phyloP scores from a whole-genome alignment of 2,888 invertebrate genomes.

The Drosophila aldrichi region DNA sequence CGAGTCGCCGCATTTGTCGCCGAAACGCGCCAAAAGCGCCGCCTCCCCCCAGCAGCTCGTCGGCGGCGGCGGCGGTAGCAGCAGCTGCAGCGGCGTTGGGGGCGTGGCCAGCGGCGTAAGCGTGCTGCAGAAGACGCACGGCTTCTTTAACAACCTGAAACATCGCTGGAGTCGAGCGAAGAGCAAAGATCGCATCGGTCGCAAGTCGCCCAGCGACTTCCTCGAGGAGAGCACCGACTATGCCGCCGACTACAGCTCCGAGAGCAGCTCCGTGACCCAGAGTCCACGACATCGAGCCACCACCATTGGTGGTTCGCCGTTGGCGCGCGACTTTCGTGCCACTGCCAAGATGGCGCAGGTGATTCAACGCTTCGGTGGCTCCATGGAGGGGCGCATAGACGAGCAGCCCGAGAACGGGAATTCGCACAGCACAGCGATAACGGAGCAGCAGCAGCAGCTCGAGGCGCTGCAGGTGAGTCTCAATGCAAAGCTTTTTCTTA shows the following conservation, averaged over 20 bases:
- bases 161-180: slow-evolving; percentile 92
- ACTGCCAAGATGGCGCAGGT: slow-evolving; percentile 83
- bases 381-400: slow-evolving; percentile 84
- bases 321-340: slow-evolving; percentile 83
- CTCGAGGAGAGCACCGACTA: slow-evolving; percentile 89
- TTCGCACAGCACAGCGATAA: not conserved
- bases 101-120: slow-evolving; percentile 85
- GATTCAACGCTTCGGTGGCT: slow-evolving; percentile 82
- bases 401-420: slow-evolving; percentile 81
- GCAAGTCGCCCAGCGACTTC: slow-evolving; percentile 87
- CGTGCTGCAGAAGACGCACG: slow-evolving; percentile 92
- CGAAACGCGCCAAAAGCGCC: slow-evolving; percentile 86
- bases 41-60: slow-evolving; percentile 86
- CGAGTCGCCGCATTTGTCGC: slow-evolving; percentile 86
- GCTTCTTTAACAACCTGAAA: slow-evolving; percentile 93
- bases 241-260: slow-evolving; percentile 93
- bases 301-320: slow-evolving; percentile 86
- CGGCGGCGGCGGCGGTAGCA: not conserved
- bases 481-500: slow-evolving; percentile 2
- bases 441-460: slow-evolving; percentile 66
- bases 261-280: slow-evolving; percentile 90
- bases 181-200: slow-evolving; percentile 88
- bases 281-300: slow-evolving; percentile 90
- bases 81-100: slow-evolving; percentile 11
- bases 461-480: slow-evolving; percentile 79